phyloP scores from a whole-genome alignment of 2,888 invertebrate genomes.

The Schrankia costaestrigalis region DNA sequence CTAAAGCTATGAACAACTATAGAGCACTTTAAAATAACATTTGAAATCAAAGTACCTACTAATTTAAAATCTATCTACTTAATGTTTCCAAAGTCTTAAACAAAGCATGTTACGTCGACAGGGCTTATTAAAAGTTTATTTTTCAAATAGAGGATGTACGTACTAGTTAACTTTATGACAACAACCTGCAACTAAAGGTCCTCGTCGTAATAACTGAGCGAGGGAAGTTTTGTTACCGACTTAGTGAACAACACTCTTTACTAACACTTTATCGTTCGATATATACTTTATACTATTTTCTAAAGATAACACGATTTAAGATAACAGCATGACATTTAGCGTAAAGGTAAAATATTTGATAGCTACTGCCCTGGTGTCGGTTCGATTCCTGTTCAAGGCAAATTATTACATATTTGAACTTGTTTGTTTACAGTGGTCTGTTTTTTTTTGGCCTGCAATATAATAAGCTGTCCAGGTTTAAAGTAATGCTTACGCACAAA shows the following conservation, averaged over 20 bases:
- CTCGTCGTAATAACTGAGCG: constrained; percentile 41
- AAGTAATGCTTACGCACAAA: too few species aligned
- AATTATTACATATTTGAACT: too few species aligned
- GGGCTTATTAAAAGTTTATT: constrained; percentile 51
- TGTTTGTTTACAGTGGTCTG: too few species aligned
- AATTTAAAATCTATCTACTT: constrained; percentile 25
- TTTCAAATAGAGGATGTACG: constrained; percentile 45
- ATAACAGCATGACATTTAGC: too few species aligned
- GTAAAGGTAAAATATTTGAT: too few species aligned
- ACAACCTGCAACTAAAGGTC: constrained; percentile 40
- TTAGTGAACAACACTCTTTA: constrained; percentile 15
- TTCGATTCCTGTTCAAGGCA: too few species aligned
- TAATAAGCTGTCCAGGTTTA: too few species aligned
- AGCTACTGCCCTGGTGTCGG: too few species aligned
- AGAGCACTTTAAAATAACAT: constrained; percentile 16
- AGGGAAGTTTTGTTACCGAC: constrained; percentile 28
- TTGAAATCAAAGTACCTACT: constrained; percentile 9
- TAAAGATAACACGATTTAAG: neutral
- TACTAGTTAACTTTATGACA: constrained; percentile 50
- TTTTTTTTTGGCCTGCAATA: too few species aligned
- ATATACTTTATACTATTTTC: constrained; percentile 6
- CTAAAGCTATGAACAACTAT: neutral
- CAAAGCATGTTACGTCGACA: constrained; percentile 37
- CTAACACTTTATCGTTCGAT: constrained; percentile 22
- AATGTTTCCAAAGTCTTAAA: constrained; percentile 28